phyloP scores from a whole-genome alignment of 2,888 invertebrate species.

The Baccha elongata region DNA sequence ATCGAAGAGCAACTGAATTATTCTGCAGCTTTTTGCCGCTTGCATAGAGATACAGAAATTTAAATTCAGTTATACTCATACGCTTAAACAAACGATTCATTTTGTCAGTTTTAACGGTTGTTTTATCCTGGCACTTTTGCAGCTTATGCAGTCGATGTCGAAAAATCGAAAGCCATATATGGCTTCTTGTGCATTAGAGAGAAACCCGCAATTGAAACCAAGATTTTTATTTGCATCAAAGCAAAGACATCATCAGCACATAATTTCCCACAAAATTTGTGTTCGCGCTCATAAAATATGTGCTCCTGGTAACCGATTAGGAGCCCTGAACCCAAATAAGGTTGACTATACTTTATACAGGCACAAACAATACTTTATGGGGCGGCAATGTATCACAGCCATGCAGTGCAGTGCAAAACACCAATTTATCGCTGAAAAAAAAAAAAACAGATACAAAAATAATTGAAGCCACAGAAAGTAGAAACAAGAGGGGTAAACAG shows the following conservation, averaged over 20 bases:
- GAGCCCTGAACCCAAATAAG: constrained; percentile 46
- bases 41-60: too few relatives aligned
- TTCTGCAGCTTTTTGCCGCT: too few relatives aligned
- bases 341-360: constrained; percentile 35
- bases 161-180: too few relatives aligned
- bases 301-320: constrained; percentile 54
- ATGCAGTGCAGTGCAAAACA: constrained; percentile 10
- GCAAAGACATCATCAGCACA: constrained; percentile 14
- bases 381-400: constrained; percentile 30
- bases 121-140: too few relatives aligned
- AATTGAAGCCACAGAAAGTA: constrained; percentile 22
- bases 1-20: too few relatives aligned
- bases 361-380: constrained; percentile 5
- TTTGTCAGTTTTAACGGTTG: too few relatives aligned
- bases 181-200: too few relatives aligned
- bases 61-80: too few relatives aligned
- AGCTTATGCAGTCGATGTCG: too few relatives aligned
- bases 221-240: too few relatives aligned
- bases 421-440: constrained; percentile 27
- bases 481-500: constrained; percentile 12
- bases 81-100: too few relatives aligned
- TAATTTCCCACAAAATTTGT: constrained; percentile 2
- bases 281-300: neutral
- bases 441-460: constrained; percentile 9
- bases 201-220: too few relatives aligned